phyloP scores from a whole-genome alignment of 2,113 vertebrate species.

The Lophochroa leadbeateri region DNA sequence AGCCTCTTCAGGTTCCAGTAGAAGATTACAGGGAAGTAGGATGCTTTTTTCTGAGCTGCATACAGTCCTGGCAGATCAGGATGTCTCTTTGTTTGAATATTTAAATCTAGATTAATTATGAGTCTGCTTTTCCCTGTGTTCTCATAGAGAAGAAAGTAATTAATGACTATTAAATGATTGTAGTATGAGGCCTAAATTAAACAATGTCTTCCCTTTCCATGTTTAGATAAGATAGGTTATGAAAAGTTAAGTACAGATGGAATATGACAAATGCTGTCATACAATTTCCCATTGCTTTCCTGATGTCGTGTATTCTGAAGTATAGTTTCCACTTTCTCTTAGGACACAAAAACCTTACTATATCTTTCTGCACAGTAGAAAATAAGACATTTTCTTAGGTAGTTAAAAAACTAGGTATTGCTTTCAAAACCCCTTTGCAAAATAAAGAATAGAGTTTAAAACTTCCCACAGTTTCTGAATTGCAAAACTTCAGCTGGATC shows the following conservation, averaged over 20 bases:
- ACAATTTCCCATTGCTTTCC: slow-evolving; percentile 10
- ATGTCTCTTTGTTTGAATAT: background rate
- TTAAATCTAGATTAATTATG: slow-evolving; percentile 24
- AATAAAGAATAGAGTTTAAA: background rate
- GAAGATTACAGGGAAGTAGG: background rate
- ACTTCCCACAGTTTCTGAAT: background rate
- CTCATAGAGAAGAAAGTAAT: slow-evolving; percentile 25
- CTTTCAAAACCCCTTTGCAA: background rate
- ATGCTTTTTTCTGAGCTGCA: background rate
- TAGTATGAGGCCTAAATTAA: slow-evolving; percentile 20
- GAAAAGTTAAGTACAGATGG: slow-evolving; percentile 42
- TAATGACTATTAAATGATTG: slow-evolving; percentile 33
- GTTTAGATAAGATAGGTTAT: slow-evolving; percentile 54
- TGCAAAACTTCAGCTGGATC: background rate
- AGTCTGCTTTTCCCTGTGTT: background rate
- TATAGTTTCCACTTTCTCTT: background rate
- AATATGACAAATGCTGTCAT: slow-evolving; percentile 36
- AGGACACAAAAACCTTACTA: background rate
- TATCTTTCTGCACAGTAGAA: background rate
- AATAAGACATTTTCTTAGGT: background rate
- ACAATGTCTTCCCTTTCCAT: slow-evolving; percentile 13
- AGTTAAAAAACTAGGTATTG: background rate
- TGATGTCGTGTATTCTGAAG: background rate
- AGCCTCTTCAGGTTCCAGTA: background rate
- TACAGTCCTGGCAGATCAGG: background rate